Base-by-base conservation (phyloP, 2,797 vertebrate genomes). In the Pogonophryne albipinna region DNA sequence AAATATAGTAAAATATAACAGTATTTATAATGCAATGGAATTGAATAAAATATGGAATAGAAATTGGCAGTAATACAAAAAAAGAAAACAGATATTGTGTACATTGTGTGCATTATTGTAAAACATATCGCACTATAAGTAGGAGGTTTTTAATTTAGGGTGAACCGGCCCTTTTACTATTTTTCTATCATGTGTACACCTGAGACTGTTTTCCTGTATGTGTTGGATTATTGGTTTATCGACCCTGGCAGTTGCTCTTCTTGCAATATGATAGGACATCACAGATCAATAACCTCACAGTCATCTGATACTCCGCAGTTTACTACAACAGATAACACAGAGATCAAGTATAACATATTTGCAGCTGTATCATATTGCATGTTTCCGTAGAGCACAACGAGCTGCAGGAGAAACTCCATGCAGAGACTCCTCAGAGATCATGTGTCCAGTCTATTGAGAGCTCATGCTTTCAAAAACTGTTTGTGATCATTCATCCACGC, bases 381-480 rank as follows among this genome's bases (percentile, higher is more conserved):
- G 84, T 52, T 80, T 60, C 34, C 46, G 64, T 70, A 76, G 75
- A 56, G 42, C 19, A 38, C 67, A 12, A 20, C 20, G 58, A 51
- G 68, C 73, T 50, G 45, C 44, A n/a, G 62, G 49, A 38, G 74
- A 67, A 91, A 89, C 62, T 31, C 23, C 46, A 92, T 70, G 15
- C 82, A 77, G 77, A 61, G 42, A 66, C 71, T 76, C 75, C 76
- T 57, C 80, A 34, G 53, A 74, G 86, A 88, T 89, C 89, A 86
- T 76, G 82, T 90, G 87, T 84, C 83, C 23, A 44, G 60, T 38
- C 44, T 46, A 91, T 87, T 72, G 83, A 90, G 82, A 89, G 74
- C 85, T 88, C 67, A 68, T 78, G 86, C 66, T 87, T 70, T 83
- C 70, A 83, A 78, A 84, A 87, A 88, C 69, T 74, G 62, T 71